Percentiles rank a stretch among this genome's conserved stretches.
phyloP scores from a whole-genome alignment of 2,797 vertebrate genomes.

The Kryptolebias ocellatus region DNA sequence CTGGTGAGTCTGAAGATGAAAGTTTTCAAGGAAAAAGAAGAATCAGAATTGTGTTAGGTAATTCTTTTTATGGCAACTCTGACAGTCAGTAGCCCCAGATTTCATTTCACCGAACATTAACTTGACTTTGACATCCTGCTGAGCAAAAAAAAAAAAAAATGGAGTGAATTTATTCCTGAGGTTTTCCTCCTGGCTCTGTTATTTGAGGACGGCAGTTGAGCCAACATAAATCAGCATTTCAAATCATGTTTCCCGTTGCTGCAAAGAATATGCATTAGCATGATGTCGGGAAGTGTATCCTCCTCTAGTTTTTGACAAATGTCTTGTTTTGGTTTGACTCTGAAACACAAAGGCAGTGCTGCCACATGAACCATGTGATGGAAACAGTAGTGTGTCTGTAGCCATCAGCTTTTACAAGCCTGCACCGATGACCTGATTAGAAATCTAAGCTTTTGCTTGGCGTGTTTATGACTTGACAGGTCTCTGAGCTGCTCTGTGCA shows the following conservation, averaged over 20 bases:
- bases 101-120: conserved; percentile 11
- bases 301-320: conserved; percentile 38
- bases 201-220: conserved; percentile 18
- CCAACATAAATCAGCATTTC: conserved; percentile 43
- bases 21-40: background rate
- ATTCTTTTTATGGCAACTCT: background rate
- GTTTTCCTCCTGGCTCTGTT: conserved; percentile 14
- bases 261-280: conserved; percentile 33
- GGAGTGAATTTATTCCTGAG: conserved; percentile 1
- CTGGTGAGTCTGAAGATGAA: background rate
- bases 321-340: conserved; percentile 16
- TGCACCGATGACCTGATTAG: conserved; percentile 64
- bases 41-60: background rate
- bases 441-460: conserved; percentile 46
- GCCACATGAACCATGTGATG: conserved; percentile 31
- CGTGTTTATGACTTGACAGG: conserved; percentile 60
- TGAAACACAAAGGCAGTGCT: conserved; percentile 37
- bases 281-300: conserved; percentile 11
- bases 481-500: conserved; percentile 40
- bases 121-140: conserved; percentile 12
- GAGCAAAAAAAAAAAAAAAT: background rate
- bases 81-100: background rate
- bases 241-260: conserved; percentile 34
- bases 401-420: conserved; percentile 55
- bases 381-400: conserved; percentile 50